A percentile compares a stretch with the other conserved stretches of the same genome.
phyloP scores from a whole-genome alignment of 2,888 invertebrate genomes.

The Tenthredo scrophulariae region DNA sequence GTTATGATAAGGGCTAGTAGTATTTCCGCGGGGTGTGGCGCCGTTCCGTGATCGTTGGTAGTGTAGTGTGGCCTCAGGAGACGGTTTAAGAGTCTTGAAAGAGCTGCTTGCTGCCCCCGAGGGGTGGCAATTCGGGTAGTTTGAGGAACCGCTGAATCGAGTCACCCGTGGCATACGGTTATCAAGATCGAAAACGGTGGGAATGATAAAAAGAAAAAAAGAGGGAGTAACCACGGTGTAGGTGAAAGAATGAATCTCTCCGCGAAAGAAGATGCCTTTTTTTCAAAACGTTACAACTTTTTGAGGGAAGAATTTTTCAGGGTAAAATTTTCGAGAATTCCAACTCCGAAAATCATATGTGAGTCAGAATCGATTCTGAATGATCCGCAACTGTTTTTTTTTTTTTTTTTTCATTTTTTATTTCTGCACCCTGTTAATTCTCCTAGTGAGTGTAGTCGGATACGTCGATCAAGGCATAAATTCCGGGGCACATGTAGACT shows the following conservation, averaged over 20 bases:
- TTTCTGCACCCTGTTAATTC: too few relatives aligned
- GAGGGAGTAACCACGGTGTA: neutral
- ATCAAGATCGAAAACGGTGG: neutral
- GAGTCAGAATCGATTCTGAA: too few relatives aligned
- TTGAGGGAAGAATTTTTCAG: too few relatives aligned
- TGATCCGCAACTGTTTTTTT: too few relatives aligned
- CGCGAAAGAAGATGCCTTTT: too few relatives aligned
- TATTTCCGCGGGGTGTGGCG: conserved; percentile 10
- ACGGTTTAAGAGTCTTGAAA: conserved; percentile 56
- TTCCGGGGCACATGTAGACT: neutral
- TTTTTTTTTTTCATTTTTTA: too few relatives aligned
- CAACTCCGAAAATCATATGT: too few relatives aligned
- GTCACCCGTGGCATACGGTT: neutral
- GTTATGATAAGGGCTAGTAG: conserved; percentile 27
- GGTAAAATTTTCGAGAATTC: too few relatives aligned
- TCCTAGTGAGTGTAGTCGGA: too few relatives aligned
- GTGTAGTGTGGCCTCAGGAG: conserved; percentile 55
- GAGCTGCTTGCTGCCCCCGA: neutral
- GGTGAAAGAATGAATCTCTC: too few relatives aligned
- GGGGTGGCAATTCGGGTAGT: conserved; percentile 15
- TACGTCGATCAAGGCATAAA: neutral
- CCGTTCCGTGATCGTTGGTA: neutral
- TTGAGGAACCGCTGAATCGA: conserved; percentile 1
- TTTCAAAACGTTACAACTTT: too few relatives aligned
- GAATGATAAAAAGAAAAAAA: neutral